Evolutionary conservation across 2,797 vertebrate genomes (phyloP).

Genomic region (Salarias fasciatus): DNA sequence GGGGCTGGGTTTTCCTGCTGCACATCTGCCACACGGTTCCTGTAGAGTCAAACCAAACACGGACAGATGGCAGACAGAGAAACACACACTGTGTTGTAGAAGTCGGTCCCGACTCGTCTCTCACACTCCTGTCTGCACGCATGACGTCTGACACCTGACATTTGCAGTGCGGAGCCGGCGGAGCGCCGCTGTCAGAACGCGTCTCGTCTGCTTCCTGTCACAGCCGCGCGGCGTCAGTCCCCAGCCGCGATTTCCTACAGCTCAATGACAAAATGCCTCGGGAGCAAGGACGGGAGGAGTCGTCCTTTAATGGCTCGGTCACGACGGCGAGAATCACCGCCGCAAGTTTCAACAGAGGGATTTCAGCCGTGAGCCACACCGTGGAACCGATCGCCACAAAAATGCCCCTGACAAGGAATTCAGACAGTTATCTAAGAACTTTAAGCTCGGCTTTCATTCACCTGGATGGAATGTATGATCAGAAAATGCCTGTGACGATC

Average conservation of each 20-base stretch:
- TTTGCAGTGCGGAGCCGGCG: conserved; percentile 58
- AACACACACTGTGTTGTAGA: background rate
- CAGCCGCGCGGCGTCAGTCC: conserved; percentile 46
- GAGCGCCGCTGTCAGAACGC: conserved; percentile 65
- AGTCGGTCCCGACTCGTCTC: conserved; percentile 17
- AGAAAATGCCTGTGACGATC: no score
- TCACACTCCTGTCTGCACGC: conserved; percentile 38
- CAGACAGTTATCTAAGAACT: no score
- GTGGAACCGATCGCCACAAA: no score
- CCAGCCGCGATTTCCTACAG: conserved; percentile 29
- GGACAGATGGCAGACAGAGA: conserved; percentile 14
- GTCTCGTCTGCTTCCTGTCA: conserved; percentile 68
- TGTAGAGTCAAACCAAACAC: conserved; percentile 5
- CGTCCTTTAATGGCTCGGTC: conserved; percentile 7
- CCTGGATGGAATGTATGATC: no score
- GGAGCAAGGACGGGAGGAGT: conserved; percentile 18
- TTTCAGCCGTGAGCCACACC: no score
- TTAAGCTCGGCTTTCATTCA: no score
- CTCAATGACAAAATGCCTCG: conserved; percentile 53
- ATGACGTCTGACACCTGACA: conserved; percentile 61
- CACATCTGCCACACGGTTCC: conserved; percentile 1
- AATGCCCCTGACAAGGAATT: no score
- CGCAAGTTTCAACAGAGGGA: no score
- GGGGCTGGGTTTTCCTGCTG: no score
- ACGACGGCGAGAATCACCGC: no score